Base-by-base conservation (phyloP, 2,113 vertebrate genomes). In the Dunckerocampus dactyliophorus region DNA sequence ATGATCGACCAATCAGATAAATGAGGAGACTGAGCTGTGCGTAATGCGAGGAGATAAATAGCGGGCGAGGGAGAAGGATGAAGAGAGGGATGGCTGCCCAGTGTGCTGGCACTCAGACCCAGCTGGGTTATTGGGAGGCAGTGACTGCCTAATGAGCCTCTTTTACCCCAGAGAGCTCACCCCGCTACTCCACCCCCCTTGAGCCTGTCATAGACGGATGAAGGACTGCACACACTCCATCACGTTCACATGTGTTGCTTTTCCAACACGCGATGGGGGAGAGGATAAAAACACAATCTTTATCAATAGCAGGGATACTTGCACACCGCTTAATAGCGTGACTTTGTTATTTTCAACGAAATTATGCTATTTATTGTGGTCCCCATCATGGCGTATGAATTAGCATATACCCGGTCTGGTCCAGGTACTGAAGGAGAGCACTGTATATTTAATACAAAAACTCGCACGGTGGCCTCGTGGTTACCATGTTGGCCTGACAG, bases 91-190 rank as follows among this genome's bases (percentile, higher is more conserved):
- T 62, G 67, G 71, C 76, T 84, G 79, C 78, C 85, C 80, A 81
- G 81, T 81, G 78, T 85, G 77, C 82, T 88, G 86, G 85, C 85
- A 87, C 72, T 82, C 76, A 81, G 79, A 81, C 82, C 81, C 83
- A 86, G 84, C 84, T 89, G 86, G 86, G 83, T 80, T 85, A 83
- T 79, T 70, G 76, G 69, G 72, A 87, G 73, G 70, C 78, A 71
- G 79, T 80, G 80, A 78, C 80, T 89, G 85, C 85, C 81, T 89
- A 89, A 89, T 89, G 88, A 90, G 87, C 78, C 84, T 81, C 82
- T 87, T 80, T 80, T 67, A 81, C 85, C 81, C 87, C 9, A 66
- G 85, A 88, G 87, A 86, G 57, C 74, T 82, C 86, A 81, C 81
- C 80, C 81, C 75, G 19, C 80, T 79, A 68, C 84, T 63, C 77